phyloP scores from a whole-genome alignment of 2,888 invertebrate genomes.

The Apeira syringaria region DNA sequence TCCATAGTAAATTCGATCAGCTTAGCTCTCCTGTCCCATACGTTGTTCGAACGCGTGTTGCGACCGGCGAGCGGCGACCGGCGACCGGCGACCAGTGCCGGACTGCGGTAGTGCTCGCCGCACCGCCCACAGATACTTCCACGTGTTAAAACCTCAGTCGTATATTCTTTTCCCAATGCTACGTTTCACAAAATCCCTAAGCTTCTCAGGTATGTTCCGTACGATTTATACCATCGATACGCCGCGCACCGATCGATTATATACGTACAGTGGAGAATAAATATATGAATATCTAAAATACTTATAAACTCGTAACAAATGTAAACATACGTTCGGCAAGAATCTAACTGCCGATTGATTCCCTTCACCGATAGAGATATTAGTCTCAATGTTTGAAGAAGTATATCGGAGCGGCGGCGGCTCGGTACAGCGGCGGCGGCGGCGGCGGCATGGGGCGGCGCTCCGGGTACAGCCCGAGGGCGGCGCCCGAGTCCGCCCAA shows the following conservation, averaged over 20 bases:
- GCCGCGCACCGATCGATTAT: conserved; percentile 59
- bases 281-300: conserved; percentile 89
- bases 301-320: conserved; percentile 84
- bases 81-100: conserved; percentile 45
- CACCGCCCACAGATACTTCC: conserved; percentile 52
- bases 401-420: conserved; percentile 72
- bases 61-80: conserved; percentile 59
- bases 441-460: conserved; percentile 51
- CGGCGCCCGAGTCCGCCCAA: conserved; percentile 43
- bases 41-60: conserved; percentile 16
- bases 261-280: conserved; percentile 84
- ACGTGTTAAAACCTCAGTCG: conserved; percentile 69
- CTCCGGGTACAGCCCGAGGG: conserved; percentile 49
- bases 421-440: conserved; percentile 64
- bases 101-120: not conserved
- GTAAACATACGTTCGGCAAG: conserved; percentile 77
- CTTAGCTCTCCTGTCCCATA: conserved; percentile 61
- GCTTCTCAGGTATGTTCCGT: conserved; percentile 31
- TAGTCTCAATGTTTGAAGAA: conserved; percentile 66
- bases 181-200: conserved; percentile 30
- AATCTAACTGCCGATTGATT: conserved; percentile 64
- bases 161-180: conserved; percentile 45
- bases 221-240: conserved; percentile 45
- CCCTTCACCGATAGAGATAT: conserved; percentile 53
- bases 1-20: conserved; percentile 83